Conservation (phyloP, 2,888 invertebrate genomes). For the Tetranychus piercei region DNA sequence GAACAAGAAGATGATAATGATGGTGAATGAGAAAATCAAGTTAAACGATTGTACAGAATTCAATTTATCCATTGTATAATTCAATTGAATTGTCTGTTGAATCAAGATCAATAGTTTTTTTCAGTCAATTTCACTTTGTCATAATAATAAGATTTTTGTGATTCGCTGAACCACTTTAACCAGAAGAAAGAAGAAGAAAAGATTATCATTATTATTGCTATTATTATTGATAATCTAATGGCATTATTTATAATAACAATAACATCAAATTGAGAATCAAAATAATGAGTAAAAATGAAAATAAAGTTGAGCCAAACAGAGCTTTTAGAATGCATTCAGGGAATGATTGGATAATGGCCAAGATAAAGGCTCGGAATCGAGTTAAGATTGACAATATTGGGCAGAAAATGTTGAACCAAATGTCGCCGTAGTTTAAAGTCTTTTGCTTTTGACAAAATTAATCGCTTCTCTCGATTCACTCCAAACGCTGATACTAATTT, state of each 20-base stretch:
- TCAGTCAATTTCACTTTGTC: conserved; percentile 1
- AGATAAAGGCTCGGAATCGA: no score
- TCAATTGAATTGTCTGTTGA: neutral
- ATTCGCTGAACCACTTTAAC: neutral
- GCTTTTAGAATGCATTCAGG: no score
- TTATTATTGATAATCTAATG: neutral
- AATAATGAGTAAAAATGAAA: no score
- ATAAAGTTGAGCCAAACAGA: no score
- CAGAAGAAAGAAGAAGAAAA: neutral
- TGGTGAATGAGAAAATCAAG: neutral
- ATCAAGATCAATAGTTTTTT: neutral
- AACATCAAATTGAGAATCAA: neutral
- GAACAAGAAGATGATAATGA: neutral
- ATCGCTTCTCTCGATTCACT: no score
- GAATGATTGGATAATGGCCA: no score
- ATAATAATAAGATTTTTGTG: neutral
- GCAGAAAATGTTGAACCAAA: no score
- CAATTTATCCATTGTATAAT: neutral
- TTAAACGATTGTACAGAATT: neutral
- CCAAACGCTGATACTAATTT: no score
- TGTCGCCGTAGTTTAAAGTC: no score
- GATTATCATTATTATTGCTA: neutral
- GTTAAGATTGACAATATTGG: no score
- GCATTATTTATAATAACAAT: neutral
- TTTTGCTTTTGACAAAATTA: no score